A percentile compares a stretch with the other conserved stretches of the same genome.
phyloP scores from a whole-genome alignment of 2,797 vertebrate genomes.

The Varecia variegata region DNA sequence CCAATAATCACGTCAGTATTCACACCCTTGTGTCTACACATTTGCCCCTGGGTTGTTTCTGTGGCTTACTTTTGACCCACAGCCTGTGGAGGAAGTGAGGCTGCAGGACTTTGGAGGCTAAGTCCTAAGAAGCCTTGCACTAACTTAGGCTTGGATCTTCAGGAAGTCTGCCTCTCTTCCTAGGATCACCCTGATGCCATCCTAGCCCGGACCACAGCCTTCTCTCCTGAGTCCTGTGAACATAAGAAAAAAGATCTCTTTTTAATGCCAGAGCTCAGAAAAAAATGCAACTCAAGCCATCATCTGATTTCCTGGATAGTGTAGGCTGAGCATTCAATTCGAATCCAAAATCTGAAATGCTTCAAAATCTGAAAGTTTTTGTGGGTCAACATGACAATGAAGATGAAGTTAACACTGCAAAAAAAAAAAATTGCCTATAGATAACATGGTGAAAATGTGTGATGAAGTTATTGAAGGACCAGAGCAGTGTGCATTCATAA shows the following conservation, averaged over 20 bases:
- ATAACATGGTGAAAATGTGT: neutral
- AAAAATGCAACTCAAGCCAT: neutral
- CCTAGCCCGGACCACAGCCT: neutral
- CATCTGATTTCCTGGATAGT: neutral
- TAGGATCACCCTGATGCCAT: neutral
- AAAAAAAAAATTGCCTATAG: neutral
- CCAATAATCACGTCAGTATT: neutral
- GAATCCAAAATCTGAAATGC: neutral
- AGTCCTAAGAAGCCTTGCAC: neutral
- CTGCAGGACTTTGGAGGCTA: neutral
- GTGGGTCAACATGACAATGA: neutral
- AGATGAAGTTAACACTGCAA: neutral
- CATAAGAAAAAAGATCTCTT: neutral
- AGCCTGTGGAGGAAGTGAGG: neutral
- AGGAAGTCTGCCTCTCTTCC: neutral
- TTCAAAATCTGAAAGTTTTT: neutral
- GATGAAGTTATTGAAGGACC: neutral
- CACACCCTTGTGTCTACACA: neutral
- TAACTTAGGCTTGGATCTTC: neutral
- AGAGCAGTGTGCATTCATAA: neutral
- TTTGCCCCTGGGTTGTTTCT: neutral
- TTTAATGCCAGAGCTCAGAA: neutral
- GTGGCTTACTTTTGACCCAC: neutral
- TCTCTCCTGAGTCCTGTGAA: neutral
- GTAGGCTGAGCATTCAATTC: neutral